Base-by-base conservation (phyloP, 2,113 vertebrate species). In the Prionailurus bengalensis region DNA sequence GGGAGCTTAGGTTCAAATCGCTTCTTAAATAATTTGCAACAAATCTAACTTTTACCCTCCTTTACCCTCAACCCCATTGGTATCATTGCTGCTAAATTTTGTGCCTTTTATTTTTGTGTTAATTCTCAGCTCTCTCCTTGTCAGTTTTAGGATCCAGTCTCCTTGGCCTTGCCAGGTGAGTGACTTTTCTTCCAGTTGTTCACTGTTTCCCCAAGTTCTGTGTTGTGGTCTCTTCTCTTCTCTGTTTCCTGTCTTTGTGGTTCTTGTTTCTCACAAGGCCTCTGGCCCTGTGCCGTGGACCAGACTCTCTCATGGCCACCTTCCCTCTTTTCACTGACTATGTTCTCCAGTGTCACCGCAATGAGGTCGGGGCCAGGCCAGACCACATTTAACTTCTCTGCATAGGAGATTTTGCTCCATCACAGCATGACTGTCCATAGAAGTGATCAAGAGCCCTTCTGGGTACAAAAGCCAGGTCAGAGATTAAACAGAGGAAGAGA, bases 1-100 rank as follows among this genome's bases (percentile, higher is more conserved):
- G 29, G 51, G n/a, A 88, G 16, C 53, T 82, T 48, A 55, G 45
- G 25, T 27, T 89, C 33, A 58, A 92, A 76, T 25, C 83, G 61
- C 25, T 91, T 95, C 71, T 91, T 89, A 81, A 94, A 74, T 76
- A 76, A 81, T 89, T 94, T 23, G 71, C n/a, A 55, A 78, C 5
- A 74, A 70, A 3, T 76, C n/a, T 81, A 55, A 39, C 31, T 71
- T 71, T 96, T 48, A 29, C 25, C 3, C 13, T 13, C n/a, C 23
- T 81, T n/a, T 2, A 29, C 5, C 21, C 42, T 19, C 39, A 42
- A 66, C n/a, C 70, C 61, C 58, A 80, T 45, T 45, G 65, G 39
- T 45, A 36, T 1, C 10, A 29, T 65, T 55, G 51, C 61, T 79
- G 65, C 31, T 29, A 17, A 89, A 31, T 7, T 65, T 61, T 71